Percentiles rank a stretch among this genome's conserved stretches.
phyloP scores from a whole-genome alignment of 2,888 invertebrate genomes.

The Dorcus hopei region DNA sequence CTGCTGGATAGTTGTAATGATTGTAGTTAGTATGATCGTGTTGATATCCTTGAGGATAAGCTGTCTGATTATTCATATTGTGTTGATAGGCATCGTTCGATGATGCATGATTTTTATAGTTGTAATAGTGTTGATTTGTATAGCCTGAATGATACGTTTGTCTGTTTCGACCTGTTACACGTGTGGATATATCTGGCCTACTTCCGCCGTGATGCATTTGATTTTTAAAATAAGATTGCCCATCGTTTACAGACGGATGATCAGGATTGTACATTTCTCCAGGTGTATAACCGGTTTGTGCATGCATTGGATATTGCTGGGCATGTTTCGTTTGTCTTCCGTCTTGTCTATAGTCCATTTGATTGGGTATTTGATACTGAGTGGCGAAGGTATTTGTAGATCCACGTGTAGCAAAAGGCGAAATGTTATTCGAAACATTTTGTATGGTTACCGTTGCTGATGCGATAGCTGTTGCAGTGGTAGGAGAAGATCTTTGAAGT shows the following conservation, averaged over 20 bases:
- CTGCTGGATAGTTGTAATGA: constrained; percentile 41
- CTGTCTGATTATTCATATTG: constrained; percentile 35
- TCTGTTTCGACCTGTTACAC: constrained; percentile 33
- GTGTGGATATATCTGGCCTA: constrained; percentile 28
- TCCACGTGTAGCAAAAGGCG: constrained; percentile 58
- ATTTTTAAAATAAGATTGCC: constrained; percentile 39
- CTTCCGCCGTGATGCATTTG: constrained; percentile 36
- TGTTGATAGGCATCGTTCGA: constrained; percentile 36
- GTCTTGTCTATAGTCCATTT: constrained; percentile 41
- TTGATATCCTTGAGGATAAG: constrained; percentile 42
- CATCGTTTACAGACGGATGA: constrained; percentile 42
- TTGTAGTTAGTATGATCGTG: constrained; percentile 41
- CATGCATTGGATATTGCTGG: constrained; percentile 41
- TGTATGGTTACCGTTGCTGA: constrained; percentile 55
- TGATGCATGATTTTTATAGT: constrained; percentile 50
- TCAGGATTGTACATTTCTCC: constrained; percentile 49
- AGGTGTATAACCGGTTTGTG: constrained; percentile 30
- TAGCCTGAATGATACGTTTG: constrained; percentile 50
- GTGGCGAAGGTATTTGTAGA: constrained; percentile 45
- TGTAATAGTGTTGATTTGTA: constrained; percentile 52
- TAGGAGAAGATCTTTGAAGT: constrained; percentile 64
- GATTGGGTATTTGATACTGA: constrained; percentile 45
- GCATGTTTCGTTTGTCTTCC: constrained; percentile 36
- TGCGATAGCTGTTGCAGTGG: constrained; percentile 61
- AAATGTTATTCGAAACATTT: constrained; percentile 58